These are phyloP conservation scores for Mycteria americana DNA, from an alignment of 2,797 vertebrate genomes.

Conservation along the genomic window DNA sequence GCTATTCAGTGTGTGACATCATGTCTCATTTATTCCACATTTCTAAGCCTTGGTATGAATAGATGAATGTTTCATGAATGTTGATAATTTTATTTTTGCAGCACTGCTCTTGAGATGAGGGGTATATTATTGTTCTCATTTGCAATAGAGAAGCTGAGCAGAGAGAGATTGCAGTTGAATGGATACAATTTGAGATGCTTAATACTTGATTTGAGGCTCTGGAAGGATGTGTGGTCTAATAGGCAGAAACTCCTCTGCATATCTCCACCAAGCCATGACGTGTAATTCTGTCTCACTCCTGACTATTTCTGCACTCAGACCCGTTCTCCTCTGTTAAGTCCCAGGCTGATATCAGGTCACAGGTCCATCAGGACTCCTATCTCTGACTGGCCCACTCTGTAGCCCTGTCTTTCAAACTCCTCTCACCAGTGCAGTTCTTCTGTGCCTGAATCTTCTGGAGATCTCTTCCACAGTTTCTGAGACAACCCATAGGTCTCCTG, in stretches of 20 bases:
- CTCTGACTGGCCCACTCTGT: not conserved
- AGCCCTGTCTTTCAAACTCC: not conserved
- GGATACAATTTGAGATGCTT: not conserved
- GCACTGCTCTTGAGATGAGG: conserved; percentile 30
- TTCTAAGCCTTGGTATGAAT: conserved; percentile 6
- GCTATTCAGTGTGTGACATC: not conserved
- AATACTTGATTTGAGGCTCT: not conserved
- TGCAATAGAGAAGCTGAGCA: not conserved
- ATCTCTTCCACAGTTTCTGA: not conserved
- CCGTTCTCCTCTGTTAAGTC: not conserved
- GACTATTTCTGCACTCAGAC: not conserved
- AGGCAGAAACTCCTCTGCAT: not conserved
- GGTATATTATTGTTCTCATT: conserved; percentile 42
- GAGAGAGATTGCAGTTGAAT: not conserved
- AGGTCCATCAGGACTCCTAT: not conserved
- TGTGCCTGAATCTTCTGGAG: not conserved
- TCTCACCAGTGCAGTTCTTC: not conserved
- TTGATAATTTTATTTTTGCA: conserved; percentile 52
- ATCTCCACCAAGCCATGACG: not conserved
- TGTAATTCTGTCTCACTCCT: not conserved
- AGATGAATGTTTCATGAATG: conserved; percentile 48
- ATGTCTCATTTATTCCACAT: conserved; percentile 31
- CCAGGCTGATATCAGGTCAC: not conserved
- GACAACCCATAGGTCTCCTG: not conserved
- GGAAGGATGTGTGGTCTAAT: not conserved